Conservation (phyloP, 2,797 vertebrate species). For the Sebastes steindachneri region DNA sequence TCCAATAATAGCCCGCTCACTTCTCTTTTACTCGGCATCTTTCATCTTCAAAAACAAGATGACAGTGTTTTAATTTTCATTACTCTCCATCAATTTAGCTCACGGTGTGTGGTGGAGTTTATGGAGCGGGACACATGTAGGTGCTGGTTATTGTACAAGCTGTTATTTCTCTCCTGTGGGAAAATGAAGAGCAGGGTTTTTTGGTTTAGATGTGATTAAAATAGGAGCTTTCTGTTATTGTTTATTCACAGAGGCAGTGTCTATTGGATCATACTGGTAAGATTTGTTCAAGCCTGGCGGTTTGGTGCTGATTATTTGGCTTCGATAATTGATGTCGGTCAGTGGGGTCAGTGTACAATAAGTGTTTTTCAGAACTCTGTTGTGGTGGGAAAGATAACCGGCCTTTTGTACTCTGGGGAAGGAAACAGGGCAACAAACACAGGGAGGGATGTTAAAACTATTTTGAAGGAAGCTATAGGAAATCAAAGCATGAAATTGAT, state of each 20-base stretch:
- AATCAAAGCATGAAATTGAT: background rate
- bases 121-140: slow-evolving; percentile 79
- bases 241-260: slow-evolving; percentile 64
- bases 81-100: slow-evolving; percentile 73
- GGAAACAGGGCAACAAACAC: background rate
- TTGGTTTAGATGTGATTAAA: slow-evolving; percentile 74
- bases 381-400: background rate
- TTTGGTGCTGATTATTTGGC: slow-evolving; percentile 35
- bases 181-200: slow-evolving; percentile 66
- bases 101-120: slow-evolving; percentile 60
- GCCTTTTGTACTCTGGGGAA: background rate
- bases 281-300: slow-evolving; percentile 22
- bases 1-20: slow-evolving; percentile 88
- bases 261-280: slow-evolving; percentile 69
- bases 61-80: slow-evolving; percentile 83
- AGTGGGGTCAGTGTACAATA: slow-evolving; percentile 29
- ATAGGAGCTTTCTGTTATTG: slow-evolving; percentile 67
- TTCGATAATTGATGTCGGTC: slow-evolving; percentile 39
- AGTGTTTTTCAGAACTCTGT: background rate
- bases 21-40: slow-evolving; percentile 86
- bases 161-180: slow-evolving; percentile 73
- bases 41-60: slow-evolving; percentile 89
- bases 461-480: background rate
- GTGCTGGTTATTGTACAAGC: slow-evolving; percentile 78
- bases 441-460: background rate